A percentile compares a stretch with the other conserved stretches of the same genome.
These are phyloP conservation scores for Lophura swinhoii DNA, from an alignment of 2,797 vertebrate genomes.

Conservation along the genomic window DNA sequence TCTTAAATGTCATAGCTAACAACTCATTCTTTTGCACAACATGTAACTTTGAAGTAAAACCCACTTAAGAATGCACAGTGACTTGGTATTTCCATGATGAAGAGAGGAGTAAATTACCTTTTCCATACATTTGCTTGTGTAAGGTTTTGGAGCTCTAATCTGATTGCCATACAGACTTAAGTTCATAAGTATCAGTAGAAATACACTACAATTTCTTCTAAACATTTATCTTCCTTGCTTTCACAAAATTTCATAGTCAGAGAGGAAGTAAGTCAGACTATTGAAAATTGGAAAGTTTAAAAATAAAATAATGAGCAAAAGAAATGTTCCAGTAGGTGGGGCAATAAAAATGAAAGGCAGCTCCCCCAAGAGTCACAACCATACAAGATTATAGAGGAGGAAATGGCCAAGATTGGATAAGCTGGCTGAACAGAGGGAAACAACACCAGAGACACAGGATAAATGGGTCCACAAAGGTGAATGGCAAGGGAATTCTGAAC, in stretches of 20 bases:
- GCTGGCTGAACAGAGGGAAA: background rate
- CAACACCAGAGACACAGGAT: background rate
- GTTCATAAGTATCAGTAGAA: background rate
- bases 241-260: background rate
- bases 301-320: constrained; percentile 17
- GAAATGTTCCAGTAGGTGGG: constrained; percentile 47
- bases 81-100: constrained; percentile 55
- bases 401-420: constrained; percentile 50
- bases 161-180: background rate
- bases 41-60: constrained; percentile 33
- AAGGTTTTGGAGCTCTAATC: constrained; percentile 33
- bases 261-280: constrained; percentile 28
- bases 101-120: constrained; percentile 49
- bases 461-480: background rate
- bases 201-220: background rate
- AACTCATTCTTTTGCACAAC: constrained; percentile 10
- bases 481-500: background rate
- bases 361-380: constrained; percentile 8
- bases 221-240: background rate
- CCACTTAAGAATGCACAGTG: constrained; percentile 15
- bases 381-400: constrained; percentile 33
- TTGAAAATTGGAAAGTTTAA: constrained; percentile 16
- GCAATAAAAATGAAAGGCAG: constrained; percentile 23
- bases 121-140: constrained; percentile 24
- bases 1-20: background rate